Conservation (phyloP, 1,140 invertebrate species). For the Drosophila pseudoobscura region DNA sequence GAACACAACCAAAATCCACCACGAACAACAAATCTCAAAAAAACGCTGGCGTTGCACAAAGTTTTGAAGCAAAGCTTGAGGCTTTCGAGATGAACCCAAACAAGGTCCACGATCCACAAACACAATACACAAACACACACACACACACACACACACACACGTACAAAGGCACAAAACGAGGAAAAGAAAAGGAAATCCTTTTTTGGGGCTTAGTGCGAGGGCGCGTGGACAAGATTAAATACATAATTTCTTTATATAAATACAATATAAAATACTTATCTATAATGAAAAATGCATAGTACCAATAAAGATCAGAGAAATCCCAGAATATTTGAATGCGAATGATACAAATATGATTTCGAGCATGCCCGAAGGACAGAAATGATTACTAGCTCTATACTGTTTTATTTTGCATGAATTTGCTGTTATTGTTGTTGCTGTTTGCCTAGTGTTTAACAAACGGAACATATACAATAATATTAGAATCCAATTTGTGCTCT, state of each 20-base stretch:
- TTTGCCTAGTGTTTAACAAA: not conserved
- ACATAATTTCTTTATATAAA: conserved; percentile 38
- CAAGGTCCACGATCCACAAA: conserved; percentile 7
- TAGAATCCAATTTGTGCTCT: conserved; percentile 55
- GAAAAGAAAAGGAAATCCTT: conserved; percentile 3
- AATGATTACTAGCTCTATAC: conserved; percentile 17
- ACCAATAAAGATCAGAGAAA: conserved; percentile 53
- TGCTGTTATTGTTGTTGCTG: not conserved
- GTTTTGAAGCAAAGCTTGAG: conserved; percentile 9
- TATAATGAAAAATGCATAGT: conserved; percentile 39
- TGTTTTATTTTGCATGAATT: conserved; percentile 21
- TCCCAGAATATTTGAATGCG: conserved; percentile 24
- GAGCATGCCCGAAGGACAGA: conserved; percentile 31
- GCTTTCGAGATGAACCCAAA: too few relatives aligned
- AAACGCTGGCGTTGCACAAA: conserved; percentile 23
- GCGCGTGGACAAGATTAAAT: conserved; percentile 15
- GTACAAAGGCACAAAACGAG: not conserved
- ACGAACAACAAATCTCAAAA: conserved; percentile 23
- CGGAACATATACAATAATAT: conserved; percentile 48
- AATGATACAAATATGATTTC: conserved; percentile 1
- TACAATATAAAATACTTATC: conserved; percentile 40
- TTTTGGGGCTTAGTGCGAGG: conserved; percentile 32
- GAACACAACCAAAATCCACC: not conserved
- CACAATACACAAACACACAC: not conserved
- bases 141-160: not conserved